These are phyloP conservation scores for Mystacornis crossleyi DNA, from an alignment of 2,113 vertebrate genomes.

Conservation along the genomic window DNA sequence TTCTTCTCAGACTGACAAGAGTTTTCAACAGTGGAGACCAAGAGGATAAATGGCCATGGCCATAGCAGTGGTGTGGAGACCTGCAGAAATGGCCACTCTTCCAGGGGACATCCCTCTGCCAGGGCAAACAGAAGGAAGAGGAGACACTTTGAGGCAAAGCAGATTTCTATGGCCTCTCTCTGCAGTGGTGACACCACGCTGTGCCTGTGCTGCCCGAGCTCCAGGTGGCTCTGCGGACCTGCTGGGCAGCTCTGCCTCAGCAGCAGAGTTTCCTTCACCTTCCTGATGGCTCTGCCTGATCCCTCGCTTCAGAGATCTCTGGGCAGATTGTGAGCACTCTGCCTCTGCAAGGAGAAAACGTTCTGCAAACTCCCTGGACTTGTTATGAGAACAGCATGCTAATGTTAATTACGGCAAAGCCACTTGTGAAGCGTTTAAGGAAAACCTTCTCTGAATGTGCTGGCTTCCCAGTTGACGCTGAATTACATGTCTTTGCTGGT, in stretches of 20 bases:
- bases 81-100: not conserved
- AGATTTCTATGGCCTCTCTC: not conserved
- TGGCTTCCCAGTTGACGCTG: not conserved
- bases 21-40: not conserved
- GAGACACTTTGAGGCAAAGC: not conserved
- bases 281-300: not conserved
- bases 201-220: fast-evolving
- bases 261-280: not conserved
- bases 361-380: not conserved
- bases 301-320: not conserved
- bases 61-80: not conserved
- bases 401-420: not conserved
- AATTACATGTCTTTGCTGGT: not conserved
- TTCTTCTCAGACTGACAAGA: not conserved
- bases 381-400: not conserved
- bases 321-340: not conserved
- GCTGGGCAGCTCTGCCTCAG: not conserved
- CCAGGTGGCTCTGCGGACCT: not conserved
- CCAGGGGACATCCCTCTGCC: not conserved
- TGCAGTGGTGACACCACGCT: not conserved
- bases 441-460: not conserved
- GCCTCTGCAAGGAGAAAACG: not conserved
- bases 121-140: not conserved
- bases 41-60: not conserved
- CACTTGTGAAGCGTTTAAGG: not conserved